These are phyloP conservation scores for Xylota segnis DNA, from an alignment of 2,888 invertebrate species.

Conservation along the genomic window DNA sequence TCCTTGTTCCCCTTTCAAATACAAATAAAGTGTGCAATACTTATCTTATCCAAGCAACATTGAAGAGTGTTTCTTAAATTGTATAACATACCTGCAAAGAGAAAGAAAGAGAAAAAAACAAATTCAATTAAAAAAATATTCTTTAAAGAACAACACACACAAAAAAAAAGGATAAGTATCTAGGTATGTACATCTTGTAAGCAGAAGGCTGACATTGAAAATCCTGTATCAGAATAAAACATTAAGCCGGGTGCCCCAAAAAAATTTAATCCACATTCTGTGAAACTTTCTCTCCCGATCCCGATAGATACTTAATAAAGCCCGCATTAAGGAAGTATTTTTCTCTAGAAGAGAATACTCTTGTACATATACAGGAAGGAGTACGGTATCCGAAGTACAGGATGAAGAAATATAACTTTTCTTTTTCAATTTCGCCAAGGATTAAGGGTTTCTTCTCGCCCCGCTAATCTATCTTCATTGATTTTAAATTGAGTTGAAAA, in stretches of 20 bases:
- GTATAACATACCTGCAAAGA: conserved; percentile 54
- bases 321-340: conserved; percentile 37
- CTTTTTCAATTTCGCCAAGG: conserved; percentile 52
- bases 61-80: conserved; percentile 2
- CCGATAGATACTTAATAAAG: conserved; percentile 36
- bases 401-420: conserved; percentile 44
- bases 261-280: conserved; percentile 18
- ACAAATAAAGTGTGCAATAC: not conserved
- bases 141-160: not conserved
- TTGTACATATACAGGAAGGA: not conserved
- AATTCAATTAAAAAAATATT: conserved; percentile 10
- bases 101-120: not conserved
- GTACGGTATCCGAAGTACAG: no score
- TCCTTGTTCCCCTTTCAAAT: no score
- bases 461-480: conserved; percentile 70
- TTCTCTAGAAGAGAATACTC: not conserved
- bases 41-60: conserved; percentile 4
- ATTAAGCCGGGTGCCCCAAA: not conserved
- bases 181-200: conserved; percentile 5
- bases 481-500: conserved; percentile 76
- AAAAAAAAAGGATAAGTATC: conserved; percentile 17
- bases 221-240: conserved; percentile 9
- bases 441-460: conserved; percentile 55
- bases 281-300: conserved; percentile 33
- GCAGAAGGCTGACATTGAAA: conserved; percentile 10